These are phyloP conservation scores for Echinarachnius parma DNA, from an alignment of 53 echinoderm and acorn worm species.

Conservation along the genomic window DNA sequence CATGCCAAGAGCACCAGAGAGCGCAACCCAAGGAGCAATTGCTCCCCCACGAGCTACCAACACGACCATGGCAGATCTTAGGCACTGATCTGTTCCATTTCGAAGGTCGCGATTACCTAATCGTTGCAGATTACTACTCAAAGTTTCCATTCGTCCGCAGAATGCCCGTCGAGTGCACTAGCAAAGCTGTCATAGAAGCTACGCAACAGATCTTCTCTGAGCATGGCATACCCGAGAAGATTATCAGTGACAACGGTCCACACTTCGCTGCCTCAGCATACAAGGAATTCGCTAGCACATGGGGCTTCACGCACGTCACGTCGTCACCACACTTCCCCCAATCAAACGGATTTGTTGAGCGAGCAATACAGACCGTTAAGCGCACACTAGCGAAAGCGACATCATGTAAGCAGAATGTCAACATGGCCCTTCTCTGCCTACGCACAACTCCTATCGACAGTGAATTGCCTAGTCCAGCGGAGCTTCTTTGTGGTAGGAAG, in stretches of 20 bases:
- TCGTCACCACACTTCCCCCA: constrained; percentile 62
- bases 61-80: too few relatives aligned
- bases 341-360: constrained; percentile 63
- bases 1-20: constrained; percentile 49
- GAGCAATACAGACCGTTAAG: constrained; percentile 62
- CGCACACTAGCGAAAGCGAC: constrained; percentile 49
- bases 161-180: too few relatives aligned
- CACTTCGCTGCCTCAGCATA: constrained; percentile 49
- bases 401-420: constrained; percentile 36
- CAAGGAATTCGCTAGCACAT: constrained; percentile 55
- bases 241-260: constrained; percentile 64
- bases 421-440: constrained; percentile 54
- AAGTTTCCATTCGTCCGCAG: too few relatives aligned
- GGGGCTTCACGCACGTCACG: constrained; percentile 66
- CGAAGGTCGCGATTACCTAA: too few relatives aligned
- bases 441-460: constrained; percentile 55
- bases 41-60: too few relatives aligned
- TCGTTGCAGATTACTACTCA: too few relatives aligned
- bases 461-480: constrained; percentile 44
- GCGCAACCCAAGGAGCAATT: too few relatives aligned
- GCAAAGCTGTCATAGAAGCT: constrained; percentile 37
- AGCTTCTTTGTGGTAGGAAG: constrained; percentile 40
- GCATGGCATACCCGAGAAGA: constrained; percentile 56
- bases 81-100: too few relatives aligned
- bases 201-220: constrained; percentile 52